A percentile compares a stretch with the other conserved stretches of the same genome.
Conservation (phyloP, 30 jellyfish, hydroid and myxozoan genomes). For the Aurelia sp. region DNA sequence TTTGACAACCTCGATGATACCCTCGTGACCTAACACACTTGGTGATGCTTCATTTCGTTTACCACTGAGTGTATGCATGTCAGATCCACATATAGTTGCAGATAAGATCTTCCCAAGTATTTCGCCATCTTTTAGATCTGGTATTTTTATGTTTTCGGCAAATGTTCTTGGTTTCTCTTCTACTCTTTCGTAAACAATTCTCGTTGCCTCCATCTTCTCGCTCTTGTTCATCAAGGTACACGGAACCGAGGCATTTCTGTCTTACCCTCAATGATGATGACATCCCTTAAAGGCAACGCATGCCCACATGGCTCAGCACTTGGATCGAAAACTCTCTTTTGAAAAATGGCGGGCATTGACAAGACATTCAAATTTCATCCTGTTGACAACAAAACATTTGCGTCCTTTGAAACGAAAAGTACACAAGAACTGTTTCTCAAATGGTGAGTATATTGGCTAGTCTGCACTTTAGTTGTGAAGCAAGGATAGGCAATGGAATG, state of each 20-base stretch:
- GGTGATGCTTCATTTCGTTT: constrained; percentile 58
- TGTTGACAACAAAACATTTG: constrained; percentile 47
- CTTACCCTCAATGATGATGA: no score
- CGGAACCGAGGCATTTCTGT: no score
- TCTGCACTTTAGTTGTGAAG: constrained; percentile 7
- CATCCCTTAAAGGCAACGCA: no score
- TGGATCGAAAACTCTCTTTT: neutral
- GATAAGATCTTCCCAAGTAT: constrained; percentile 47
- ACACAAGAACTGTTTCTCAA: constrained; percentile 26
- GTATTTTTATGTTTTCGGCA: constrained; percentile 24
- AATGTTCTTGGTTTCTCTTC: constrained; percentile 2
- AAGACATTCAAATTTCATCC: constrained; percentile 33
- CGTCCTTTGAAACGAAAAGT: constrained; percentile 63
- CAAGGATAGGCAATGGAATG: neutral
- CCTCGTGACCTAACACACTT: constrained; percentile 68
- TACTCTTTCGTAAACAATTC: constrained; percentile 17
- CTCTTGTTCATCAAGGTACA: no score
- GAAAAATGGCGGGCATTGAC: constrained; percentile 59
- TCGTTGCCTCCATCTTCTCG: constrained; percentile 34
- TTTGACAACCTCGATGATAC: constrained; percentile 48
- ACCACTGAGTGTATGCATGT: constrained; percentile 61
- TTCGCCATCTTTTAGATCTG: constrained; percentile 46
- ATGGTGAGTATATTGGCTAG: neutral
- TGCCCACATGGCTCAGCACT: no score
- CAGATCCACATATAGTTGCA: constrained; percentile 74